Evolutionary conservation across 2,888 invertebrate genomes (phyloP).

Genomic region (Meandrusa payeni): DNA sequence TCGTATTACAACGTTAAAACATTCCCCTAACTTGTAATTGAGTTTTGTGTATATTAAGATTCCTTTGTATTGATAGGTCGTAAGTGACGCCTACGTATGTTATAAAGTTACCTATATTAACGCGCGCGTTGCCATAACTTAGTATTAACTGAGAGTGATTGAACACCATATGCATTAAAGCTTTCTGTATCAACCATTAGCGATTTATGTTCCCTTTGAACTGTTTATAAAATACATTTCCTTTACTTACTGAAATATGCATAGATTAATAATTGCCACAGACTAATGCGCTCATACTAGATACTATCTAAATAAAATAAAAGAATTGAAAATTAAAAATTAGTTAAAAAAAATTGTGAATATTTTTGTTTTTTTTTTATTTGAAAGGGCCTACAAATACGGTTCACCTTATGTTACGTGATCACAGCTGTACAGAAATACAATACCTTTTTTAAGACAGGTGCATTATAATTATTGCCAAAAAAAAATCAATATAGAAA

Average conservation of each 20-base stretch:
- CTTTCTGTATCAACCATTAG: slow-evolving; percentile 14
- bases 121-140: slow-evolving; percentile 71
- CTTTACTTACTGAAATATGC: too few species aligned
- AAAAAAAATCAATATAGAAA: too few species aligned
- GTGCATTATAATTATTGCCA: too few species aligned
- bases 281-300: too few species aligned
- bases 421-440: too few species aligned
- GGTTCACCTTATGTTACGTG: too few species aligned
- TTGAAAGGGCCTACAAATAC: too few species aligned
- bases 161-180: slow-evolving; percentile 10
- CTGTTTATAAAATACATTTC: slow-evolving; percentile 3
- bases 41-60: slow-evolving; percentile 61
- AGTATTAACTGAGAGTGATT: slow-evolving; percentile 41
- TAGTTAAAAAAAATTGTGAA: too few species aligned
- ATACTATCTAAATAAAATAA: too few species aligned
- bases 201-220: slow-evolving; percentile 11
- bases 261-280: slow-evolving; percentile 1
- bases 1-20: slow-evolving; percentile 41
- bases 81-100: slow-evolving; percentile 45
- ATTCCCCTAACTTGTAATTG: slow-evolving; percentile 57
- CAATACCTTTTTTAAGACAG: too few species aligned
- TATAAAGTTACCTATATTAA: slow-evolving; percentile 69
- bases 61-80: slow-evolving; percentile 44
- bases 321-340: too few species aligned
- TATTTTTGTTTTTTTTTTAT: too few species aligned